phyloP scores from a whole-genome alignment of 2,888 invertebrate genomes.

The Nematopogon swammerdamellus region DNA sequence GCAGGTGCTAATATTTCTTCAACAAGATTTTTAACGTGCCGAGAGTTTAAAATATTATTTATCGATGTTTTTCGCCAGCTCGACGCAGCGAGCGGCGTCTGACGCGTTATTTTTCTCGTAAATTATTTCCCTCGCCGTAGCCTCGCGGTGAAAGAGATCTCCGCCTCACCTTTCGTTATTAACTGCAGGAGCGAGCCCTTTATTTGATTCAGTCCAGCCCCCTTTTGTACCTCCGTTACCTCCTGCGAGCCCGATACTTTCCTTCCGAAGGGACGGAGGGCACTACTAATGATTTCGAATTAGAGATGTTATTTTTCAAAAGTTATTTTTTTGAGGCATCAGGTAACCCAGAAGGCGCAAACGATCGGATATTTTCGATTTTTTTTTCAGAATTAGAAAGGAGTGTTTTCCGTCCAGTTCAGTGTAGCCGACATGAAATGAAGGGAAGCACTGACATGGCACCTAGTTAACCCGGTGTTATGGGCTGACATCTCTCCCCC shows the following conservation, averaged over 20 bases:
- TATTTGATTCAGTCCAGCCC: conserved; percentile 33
- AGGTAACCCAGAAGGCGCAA: neutral
- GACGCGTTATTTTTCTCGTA: neutral
- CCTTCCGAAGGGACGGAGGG: conserved; percentile 5
- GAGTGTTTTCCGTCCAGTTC: too few species aligned
- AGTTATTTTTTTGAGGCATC: neutral
- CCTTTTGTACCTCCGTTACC: conserved; percentile 6
- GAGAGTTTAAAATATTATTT: too few species aligned
- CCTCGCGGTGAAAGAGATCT: conserved; percentile 35
- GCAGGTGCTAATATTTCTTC: too few species aligned
- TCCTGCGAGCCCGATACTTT: neutral
- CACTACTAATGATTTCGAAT: conserved; percentile 43
- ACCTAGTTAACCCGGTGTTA: too few species aligned
- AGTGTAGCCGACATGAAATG: too few species aligned
- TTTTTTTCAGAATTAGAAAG: conserved; percentile 5
- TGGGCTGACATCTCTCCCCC: too few species aligned
- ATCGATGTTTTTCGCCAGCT: neutral
- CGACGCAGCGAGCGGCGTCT: neutral
- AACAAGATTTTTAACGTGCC: too few species aligned
- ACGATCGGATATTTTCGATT: conserved; percentile 8
- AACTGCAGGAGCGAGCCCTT: conserved; percentile 35
- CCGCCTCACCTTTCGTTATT: conserved; percentile 48
- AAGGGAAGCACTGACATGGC: too few species aligned
- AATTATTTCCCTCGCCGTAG: conserved; percentile 3
- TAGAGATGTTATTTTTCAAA: conserved; percentile 24